Base-by-base conservation (phyloP, 2,797 vertebrate species). In the Silurus lanzhouensis region DNA sequence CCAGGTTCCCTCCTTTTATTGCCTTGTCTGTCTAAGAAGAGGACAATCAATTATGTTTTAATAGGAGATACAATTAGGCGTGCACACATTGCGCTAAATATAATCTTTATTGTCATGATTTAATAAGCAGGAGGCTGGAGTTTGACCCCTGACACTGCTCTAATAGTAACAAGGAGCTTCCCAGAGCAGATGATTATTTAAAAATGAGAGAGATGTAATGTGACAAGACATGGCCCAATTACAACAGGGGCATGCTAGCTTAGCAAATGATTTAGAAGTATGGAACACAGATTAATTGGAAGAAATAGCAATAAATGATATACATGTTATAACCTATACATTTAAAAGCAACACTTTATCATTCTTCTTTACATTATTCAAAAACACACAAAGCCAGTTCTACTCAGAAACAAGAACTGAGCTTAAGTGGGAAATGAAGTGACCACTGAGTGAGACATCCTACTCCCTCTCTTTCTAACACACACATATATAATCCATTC, bases 21-120 rank as follows among this genome's bases (percentile, higher is more conserved):
- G 83, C 76, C 66, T 60, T 10, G 64, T 80, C 70, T 64, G 83
- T 84, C 88, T 86, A 85, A 63, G 68, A 75, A 88, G 82, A 88
- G 82, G 52, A 48, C 71, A 88, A 89, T 90, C 87, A 88, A 87
- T 89, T 89, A 75, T 57, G 88, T 85, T 88, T 90, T 89, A 88
- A 88, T 88, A 86, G 89, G 86, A 68, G 74, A 55, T 88, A 74
- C 82, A 89, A 88, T 90, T 88, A 89, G 81, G 60, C 22, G 52
- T 55, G 63, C 74, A 81, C 66, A 77, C 82, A 75, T 61, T 83
- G 79, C 81, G 64, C 89, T 88, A 90, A 90, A 88, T 88, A 89
- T 90, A 91, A 89, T 84, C 77, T 76, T 86, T 87, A 87, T 77
- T 90, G 86, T 88, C 87, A 86, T 89, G 82, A 90, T 89, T 84